Conservation (phyloP, 2,113 vertebrate species). For the Cercopithecus mona region DNA sequence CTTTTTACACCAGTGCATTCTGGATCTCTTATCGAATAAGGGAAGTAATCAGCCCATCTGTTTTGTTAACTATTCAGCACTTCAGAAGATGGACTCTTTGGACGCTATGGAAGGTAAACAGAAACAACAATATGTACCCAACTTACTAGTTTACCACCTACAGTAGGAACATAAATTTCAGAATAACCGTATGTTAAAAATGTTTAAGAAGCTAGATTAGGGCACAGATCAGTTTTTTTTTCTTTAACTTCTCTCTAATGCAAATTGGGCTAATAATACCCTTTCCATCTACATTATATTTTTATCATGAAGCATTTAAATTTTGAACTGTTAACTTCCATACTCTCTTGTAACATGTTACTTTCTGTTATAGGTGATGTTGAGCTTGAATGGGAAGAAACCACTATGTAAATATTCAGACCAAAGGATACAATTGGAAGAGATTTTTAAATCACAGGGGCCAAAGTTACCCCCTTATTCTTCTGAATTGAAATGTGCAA, state of each 20-base stretch:
- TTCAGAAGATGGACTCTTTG: constrained; percentile 99
- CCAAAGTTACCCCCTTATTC: constrained; percentile 84
- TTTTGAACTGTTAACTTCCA: constrained; percentile 4
- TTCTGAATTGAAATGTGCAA: constrained; percentile 64
- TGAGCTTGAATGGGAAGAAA: constrained; percentile 99
- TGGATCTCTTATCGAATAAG: constrained; percentile 94
- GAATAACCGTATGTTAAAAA: background rate
- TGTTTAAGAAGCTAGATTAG: background rate
- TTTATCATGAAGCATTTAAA: constrained; percentile 11
- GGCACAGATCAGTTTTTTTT: background rate
- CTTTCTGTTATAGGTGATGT: constrained; percentile 92
- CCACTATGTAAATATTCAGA: constrained; percentile 92
- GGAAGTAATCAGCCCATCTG: constrained; percentile 94
- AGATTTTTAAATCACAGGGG: constrained; percentile 82
- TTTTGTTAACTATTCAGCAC: constrained; percentile 97
- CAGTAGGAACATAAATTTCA: constrained; percentile 25
- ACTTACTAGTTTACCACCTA: background rate
- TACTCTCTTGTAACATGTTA: constrained; percentile 57
- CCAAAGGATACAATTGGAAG: constrained; percentile 71
- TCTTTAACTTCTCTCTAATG: constrained; percentile 1
- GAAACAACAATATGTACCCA: constrained; percentile 38
- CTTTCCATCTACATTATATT: background rate
- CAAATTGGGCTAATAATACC: background rate
- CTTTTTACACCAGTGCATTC: constrained; percentile 96
- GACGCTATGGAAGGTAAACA: constrained; percentile 98